Evolutionary conservation across 1,140 invertebrate species (phyloP).

Genomic region (Drosophila mayri): DNA sequence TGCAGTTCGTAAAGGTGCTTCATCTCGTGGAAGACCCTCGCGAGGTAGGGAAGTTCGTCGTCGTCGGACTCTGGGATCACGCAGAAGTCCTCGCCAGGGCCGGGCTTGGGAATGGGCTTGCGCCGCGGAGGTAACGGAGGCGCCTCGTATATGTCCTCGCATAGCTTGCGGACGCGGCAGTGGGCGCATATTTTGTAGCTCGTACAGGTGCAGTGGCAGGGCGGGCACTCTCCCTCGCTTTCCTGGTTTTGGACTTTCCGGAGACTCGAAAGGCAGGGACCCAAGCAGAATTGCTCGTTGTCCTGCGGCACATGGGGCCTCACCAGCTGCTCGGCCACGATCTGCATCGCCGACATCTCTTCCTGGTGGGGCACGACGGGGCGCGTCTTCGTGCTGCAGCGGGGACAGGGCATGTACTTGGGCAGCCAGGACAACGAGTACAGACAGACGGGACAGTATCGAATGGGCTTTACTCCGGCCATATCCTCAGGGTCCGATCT

Average conservation of each 20-base stretch:
- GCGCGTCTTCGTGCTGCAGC: constrained; percentile 48
- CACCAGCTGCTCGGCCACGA: constrained; percentile 44
- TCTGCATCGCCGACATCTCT: constrained; percentile 20
- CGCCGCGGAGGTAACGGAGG: not conserved
- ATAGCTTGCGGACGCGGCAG: constrained; percentile 63
- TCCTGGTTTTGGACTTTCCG: too few relatives aligned
- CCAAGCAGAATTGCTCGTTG: constrained; percentile 28
- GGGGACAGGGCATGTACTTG: constrained; percentile 52
- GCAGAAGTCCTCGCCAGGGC: constrained; percentile 52
- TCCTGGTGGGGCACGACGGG: constrained; percentile 13
- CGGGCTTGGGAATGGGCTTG: not conserved
- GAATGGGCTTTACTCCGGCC: constrained; percentile 40
- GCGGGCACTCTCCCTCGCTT: not conserved
- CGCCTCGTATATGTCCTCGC: constrained; percentile 55
- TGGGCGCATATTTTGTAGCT: constrained; percentile 54
- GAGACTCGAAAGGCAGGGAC: constrained; percentile 16
- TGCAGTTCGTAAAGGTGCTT: constrained; percentile 64
- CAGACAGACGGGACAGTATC: constrained; percentile 68
- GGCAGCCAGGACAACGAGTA: constrained; percentile 68
- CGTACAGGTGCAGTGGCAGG: constrained; percentile 58
- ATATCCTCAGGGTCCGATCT: constrained; percentile 3
- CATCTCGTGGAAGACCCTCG: constrained; percentile 68
- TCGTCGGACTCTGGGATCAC: constrained; percentile 3
- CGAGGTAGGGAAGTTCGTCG: constrained; percentile 61
- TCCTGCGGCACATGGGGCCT: not conserved